phyloP scores from a whole-genome alignment of 1,140 invertebrate species.

The Lepeophtheirus salmonis region DNA sequence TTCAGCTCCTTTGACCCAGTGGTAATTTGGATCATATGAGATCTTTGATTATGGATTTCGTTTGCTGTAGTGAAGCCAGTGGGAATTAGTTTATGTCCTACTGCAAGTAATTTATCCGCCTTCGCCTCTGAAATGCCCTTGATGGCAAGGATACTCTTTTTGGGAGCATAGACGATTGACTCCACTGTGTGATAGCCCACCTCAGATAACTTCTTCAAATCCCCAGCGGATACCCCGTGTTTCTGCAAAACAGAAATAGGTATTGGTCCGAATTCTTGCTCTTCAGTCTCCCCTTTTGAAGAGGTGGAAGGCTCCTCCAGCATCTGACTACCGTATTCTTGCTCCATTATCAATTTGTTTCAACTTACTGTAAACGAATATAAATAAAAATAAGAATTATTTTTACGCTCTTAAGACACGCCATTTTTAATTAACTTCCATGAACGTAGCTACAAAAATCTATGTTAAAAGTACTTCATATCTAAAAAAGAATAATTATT shows the following conservation, averaged over 20 bases:
- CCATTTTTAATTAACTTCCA: no score
- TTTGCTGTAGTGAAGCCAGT: constrained; percentile 96
- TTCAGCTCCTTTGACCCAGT: constrained; percentile 90
- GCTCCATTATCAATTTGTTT: no score
- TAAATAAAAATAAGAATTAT: no score
- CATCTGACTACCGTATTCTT: no score
- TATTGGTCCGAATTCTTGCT: neutral
- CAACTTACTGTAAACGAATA: no score
- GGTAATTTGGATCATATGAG: constrained; percentile 63
- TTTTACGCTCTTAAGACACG: no score
- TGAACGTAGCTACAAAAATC: no score
- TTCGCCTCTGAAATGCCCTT: constrained; percentile 95
- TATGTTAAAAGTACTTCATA: no score
- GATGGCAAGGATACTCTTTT: constrained; percentile 66
- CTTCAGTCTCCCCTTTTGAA: no score
- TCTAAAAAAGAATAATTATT: no score
- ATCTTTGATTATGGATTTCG: constrained; percentile 78
- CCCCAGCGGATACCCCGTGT: constrained; percentile 57
- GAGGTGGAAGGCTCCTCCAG: no score
- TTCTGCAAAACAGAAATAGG: constrained; percentile 25
- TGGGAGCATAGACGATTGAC: constrained; percentile 77
- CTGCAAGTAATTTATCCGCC: constrained; percentile 80
- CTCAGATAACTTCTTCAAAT: constrained; percentile 84
- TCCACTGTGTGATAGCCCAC: constrained; percentile 86
- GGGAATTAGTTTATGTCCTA: constrained; percentile 77